Evolutionary conservation across 35 echinoderm and acorn worm genomes (phyloP), one percentile per base, ranked within the genome.

Genomic region (Patiria miniata): DNA sequence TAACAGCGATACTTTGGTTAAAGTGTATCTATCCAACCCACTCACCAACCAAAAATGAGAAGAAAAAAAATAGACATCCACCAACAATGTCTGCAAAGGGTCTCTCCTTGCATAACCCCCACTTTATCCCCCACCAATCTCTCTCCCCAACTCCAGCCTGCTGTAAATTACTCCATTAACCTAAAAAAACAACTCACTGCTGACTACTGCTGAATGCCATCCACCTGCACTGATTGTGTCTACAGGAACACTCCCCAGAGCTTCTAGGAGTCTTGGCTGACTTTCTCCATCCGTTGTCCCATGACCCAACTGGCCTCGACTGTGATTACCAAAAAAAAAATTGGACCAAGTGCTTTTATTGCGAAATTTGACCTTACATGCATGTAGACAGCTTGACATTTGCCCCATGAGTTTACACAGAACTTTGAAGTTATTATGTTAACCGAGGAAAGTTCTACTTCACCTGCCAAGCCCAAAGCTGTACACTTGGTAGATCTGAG

Each of bases 281-380:
- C 38, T 30, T 68, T 92, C 89, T 19, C 60, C 83, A 21, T 89
- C 83, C 22, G 85, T 79, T 9, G 69, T 26, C 9, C 92, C 92
- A 94, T 98, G 95, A 42, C 95, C 95, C 37, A 98, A 83, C 86
- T 98, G 95, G 61, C 95, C 95, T 80, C 95, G 95, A 60, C 95
- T 98, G 37, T 0, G 81, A n/a, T n/a, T n/a, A 84, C 33, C 39
- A 37, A 89, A 81, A 69, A 52, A 51, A 93, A 30, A 36, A 80
- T 51, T 57, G 28, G 33, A 73, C 9, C 21, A 73, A 28, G 2
- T 73, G 19, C 3, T 60, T 59, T 0, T 59, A 59, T 55, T 55
- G 21, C 52, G 26, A 59, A 60, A 18, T n/a, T 60, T 60, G 19
- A n/a, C 18, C 28, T n/a, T n/a, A n/a, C n/a, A n/a, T n/a, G n/a